Evolutionary conservation across 2,113 vertebrate genomes (phyloP).

Genomic region (Eurypyga helias): DNA sequence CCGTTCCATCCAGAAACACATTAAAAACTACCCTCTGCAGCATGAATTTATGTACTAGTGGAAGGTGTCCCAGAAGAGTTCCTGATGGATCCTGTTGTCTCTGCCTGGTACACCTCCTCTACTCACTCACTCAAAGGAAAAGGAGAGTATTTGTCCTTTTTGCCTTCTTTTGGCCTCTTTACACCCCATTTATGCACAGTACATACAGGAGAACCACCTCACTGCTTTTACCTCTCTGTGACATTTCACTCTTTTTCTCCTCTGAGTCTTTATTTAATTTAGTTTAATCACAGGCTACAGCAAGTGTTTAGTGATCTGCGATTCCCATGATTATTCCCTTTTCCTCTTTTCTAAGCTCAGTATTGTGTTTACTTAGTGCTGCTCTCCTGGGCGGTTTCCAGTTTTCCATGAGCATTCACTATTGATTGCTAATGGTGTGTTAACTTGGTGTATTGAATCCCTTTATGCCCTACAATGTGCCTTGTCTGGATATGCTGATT

Average conservation of each 20-base stretch:
- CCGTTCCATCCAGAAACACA: not conserved
- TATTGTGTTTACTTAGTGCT: slow-evolving; percentile 2
- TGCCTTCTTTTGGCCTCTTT: not conserved
- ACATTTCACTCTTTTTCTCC: not conserved
- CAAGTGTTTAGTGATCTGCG: slow-evolving; percentile 15
- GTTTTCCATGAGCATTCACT: slow-evolving; percentile 20
- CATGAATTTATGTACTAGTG: not conserved
- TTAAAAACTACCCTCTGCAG: not conserved
- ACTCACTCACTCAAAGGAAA: not conserved
- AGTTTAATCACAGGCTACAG: not conserved
- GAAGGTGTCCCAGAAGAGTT: not conserved
- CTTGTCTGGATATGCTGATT: not conserved
- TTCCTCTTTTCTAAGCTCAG: not conserved
- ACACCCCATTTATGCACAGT: not conserved
- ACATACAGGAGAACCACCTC: not conserved
- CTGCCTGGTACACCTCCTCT: not conserved
- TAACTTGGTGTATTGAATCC: not conserved
- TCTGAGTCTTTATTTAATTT: not conserved
- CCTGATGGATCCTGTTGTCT: rapidly evolving
- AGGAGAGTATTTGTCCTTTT: not conserved
- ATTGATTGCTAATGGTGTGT: slow-evolving; percentile 21
- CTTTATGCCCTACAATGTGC: not conserved
- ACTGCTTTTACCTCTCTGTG: not conserved
- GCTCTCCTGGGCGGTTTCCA: slow-evolving; percentile 22
- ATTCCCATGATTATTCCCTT: slow-evolving; percentile 49